A percentile compares a stretch with the other conserved stretches of the same genome.
These are phyloP conservation scores for Oreohelix idahoensis DNA, from an alignment of 1,140 invertebrate genomes.

Conservation along the genomic window DNA sequence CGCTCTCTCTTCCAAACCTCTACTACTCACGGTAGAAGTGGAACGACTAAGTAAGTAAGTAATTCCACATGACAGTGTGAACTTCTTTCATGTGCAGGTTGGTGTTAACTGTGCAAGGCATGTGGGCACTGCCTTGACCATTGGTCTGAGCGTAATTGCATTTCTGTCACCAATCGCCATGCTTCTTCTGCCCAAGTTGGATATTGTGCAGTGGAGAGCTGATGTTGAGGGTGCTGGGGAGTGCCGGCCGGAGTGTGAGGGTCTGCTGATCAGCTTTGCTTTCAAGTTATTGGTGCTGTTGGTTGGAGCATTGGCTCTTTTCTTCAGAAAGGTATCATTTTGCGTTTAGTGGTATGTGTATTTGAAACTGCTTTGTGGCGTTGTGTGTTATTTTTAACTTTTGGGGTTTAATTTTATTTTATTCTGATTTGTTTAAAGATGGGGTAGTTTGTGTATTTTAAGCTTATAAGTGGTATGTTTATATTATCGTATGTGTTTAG, in stretches of 20 bases:
- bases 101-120: conserved; percentile 74
- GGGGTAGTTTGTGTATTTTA: no score
- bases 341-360: neutral
- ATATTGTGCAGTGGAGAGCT: conserved; percentile 75
- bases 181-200: conserved; percentile 88
- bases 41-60: no score
- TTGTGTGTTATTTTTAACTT: no score
- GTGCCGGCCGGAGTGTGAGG: conserved; percentile 90
- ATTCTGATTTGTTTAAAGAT: no score
- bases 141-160: conserved; percentile 84
- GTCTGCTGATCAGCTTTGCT: conserved; percentile 89
- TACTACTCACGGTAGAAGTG: no score
- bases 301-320: conserved; percentile 89
- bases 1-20: no score
- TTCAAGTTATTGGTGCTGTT: conserved; percentile 93
- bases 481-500: no score
- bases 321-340: conserved; percentile 65
- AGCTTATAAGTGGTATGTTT: no score
- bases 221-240: neutral
- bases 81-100: no score
- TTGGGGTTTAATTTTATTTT: no score
- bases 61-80: no score
- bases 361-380: no score
- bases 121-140: conserved; percentile 81
- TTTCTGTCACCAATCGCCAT: conserved; percentile 94